Evolutionary conservation across 2,888 invertebrate species (phyloP).

Genomic region (Axea sp.): DNA sequence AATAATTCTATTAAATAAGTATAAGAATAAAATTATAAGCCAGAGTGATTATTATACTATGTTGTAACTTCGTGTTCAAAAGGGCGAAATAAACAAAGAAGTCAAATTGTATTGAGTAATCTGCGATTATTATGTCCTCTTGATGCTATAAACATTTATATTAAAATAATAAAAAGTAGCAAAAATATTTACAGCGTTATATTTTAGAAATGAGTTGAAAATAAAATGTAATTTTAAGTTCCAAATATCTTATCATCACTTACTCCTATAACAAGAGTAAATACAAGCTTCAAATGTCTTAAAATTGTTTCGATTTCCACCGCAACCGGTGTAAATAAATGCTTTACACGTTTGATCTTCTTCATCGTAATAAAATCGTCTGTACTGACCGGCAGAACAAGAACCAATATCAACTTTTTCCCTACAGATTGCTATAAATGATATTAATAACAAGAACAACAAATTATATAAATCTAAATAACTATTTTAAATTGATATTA

Average conservation of each 20-base stretch:
- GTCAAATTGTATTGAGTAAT: too few species aligned
- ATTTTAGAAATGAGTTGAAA: slow-evolving; percentile 3
- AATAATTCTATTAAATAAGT: too few species aligned
- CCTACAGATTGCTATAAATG: slow-evolving; percentile 83
- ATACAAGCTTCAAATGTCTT: slow-evolving; percentile 86
- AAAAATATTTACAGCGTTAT: slow-evolving; percentile 11
- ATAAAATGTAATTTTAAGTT: slow-evolving; percentile 1
- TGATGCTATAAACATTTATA: too few species aligned
- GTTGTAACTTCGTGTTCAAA: too few species aligned
- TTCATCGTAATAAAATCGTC: slow-evolving; percentile 88
- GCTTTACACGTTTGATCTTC: slow-evolving; percentile 85
- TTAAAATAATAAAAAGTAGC: too few species aligned
- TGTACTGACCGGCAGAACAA: slow-evolving; percentile 81
- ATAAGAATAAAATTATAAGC: too few species aligned
- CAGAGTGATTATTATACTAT: too few species aligned
- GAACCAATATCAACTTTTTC: slow-evolving; percentile 84
- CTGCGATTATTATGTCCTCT: too few species aligned
- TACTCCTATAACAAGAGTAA: slow-evolving; percentile 81
- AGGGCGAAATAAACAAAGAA: too few species aligned
- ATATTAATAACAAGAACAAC: background rate
- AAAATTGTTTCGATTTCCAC: slow-evolving; percentile 93
- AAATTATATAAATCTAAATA: too few species aligned
- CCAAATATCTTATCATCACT: slow-evolving; percentile 65
- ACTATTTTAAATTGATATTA: background rate
- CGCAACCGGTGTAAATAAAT: slow-evolving; percentile 93